Evolutionary conservation across 1,140 invertebrate species (phyloP), one percentile per base, ranked within the genome.

Genomic region (Drosophila repletoides): DNA sequence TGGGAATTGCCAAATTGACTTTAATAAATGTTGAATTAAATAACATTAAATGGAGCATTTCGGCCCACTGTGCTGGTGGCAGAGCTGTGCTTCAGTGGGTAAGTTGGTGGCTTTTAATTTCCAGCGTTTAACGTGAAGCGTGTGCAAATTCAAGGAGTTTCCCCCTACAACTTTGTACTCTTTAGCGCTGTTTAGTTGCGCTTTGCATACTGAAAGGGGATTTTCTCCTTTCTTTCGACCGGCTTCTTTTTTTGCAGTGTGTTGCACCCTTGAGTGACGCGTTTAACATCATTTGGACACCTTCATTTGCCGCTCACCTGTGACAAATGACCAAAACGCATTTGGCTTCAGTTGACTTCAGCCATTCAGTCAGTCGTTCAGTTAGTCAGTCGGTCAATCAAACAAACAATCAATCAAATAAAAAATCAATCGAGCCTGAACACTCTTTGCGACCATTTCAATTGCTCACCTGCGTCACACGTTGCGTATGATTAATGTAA

Each of bases 161-260:
- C 26, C 41, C 45, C 26, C 55, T 22, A 29, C 72, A 55, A 83
- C 72, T 81, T 81, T 81, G 76, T 81, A 81, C 76, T 81, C 77
- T 81, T 81, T 81, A 81, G 76, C 76, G 64, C 72, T 81, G 48
- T 81, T 81, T 81, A 83, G 76, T 79, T 81, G 76, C 63, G 68
- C 72, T 72, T 72, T 72, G 75, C 75, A 79, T 72, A 53, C 51
- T 29, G 31, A 51, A 49, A 14, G 7, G 7, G 6, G n/a, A n/a
- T n/a, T n/a, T n/a, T n/a, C n/a, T n/a, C n/a, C n/a, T n/a, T n/a
- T n/a, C n/a, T n/a, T n/a, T n/a, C n/a, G n/a, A n/a, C n/a, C n/a
- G n/a, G n/a, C n/a, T n/a, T n/a, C n/a, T n/a, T n/a, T n/a, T n/a
- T n/a, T n/a, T n/a, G n/a, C n/a, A n/a, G n/a, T n/a, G n/a, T n/a